Evolutionary conservation across 1,140 invertebrate genomes (phyloP).

Genomic region (Cotesia chilonis): DNA sequence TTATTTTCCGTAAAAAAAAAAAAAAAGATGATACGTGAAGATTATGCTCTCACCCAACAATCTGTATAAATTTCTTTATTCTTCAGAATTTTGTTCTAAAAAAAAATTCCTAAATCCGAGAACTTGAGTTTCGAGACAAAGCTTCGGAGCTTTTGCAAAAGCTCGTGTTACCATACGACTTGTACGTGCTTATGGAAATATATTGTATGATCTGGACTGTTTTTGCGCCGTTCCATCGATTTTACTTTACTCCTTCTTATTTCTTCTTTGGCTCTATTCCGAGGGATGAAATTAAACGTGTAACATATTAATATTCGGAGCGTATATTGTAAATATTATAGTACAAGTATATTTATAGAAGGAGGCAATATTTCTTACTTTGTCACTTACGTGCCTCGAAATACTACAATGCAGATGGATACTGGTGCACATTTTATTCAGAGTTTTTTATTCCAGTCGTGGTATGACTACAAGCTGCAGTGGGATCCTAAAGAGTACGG

Average conservation of each 20-base stretch:
- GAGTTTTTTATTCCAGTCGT: conserved; percentile 74
- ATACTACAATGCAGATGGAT: neutral
- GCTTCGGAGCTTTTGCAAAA: neutral
- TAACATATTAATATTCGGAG: too few relatives aligned
- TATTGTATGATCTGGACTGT: neutral
- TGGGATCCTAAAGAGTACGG: conserved; percentile 97
- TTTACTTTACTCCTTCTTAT: neutral
- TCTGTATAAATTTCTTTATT: neutral
- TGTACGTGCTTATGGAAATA: conserved; percentile 10
- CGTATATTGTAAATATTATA: too few relatives aligned
- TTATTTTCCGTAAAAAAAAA: too few relatives aligned
- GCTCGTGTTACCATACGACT: conserved; percentile 15
- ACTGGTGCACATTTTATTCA: neutral
- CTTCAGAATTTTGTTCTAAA: neutral
- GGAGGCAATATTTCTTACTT: neutral
- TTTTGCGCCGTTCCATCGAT: neutral
- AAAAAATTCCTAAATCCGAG: conserved; percentile 1
- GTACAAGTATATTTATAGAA: too few relatives aligned
- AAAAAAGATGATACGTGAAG: too few relatives aligned
- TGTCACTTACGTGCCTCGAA: conserved; percentile 7
- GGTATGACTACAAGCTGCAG: conserved; percentile 95
- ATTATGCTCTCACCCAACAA: too few relatives aligned
- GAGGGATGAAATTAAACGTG: too few relatives aligned
- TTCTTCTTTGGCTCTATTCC: too few relatives aligned
- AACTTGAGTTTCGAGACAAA: conserved; percentile 3